Conservation (phyloP, 2,113 vertebrate genomes). For the Megaceryle torquata region DNA sequence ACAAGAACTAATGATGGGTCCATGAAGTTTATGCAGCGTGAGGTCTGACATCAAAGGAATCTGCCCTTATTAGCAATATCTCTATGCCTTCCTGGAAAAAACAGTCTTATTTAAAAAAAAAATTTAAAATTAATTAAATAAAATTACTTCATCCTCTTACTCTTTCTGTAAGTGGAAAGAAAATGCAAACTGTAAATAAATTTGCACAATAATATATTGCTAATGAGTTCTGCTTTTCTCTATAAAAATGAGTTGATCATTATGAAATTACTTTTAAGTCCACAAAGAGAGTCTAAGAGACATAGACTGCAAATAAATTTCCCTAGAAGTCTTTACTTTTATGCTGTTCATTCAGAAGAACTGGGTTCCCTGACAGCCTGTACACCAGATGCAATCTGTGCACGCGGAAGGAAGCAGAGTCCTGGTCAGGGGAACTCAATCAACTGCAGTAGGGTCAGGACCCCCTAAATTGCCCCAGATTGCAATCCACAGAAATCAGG, state of each 20-base stretch:
- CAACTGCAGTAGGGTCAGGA: background rate
- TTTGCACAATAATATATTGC: background rate
- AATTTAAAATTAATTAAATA: too few relatives aligned
- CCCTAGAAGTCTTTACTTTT: background rate
- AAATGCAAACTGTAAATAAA: background rate
- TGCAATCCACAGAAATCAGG: background rate
- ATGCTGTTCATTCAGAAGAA: background rate
- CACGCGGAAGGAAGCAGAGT: background rate
- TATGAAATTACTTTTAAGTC: background rate
- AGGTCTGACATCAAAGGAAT: constrained; percentile 34
- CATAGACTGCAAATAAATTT: background rate
- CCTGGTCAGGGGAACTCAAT: background rate
- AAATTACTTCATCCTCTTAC: background rate
- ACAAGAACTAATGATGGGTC: constrained; percentile 55
- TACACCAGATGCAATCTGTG: background rate
- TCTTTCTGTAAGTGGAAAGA: background rate
- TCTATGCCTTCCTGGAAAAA: background rate
- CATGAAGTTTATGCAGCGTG: constrained; percentile 5
- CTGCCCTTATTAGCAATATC: constrained; percentile 10
- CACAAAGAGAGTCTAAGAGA: background rate
- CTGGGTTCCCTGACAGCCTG: background rate
- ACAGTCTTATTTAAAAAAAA: background rate
- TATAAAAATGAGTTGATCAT: background rate
- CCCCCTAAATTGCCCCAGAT: accelerated
- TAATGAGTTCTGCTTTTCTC: background rate